These are phyloP conservation scores for Gasteruption jaculator DNA, from an alignment of 2,888 invertebrate species.

Conservation along the genomic window DNA sequence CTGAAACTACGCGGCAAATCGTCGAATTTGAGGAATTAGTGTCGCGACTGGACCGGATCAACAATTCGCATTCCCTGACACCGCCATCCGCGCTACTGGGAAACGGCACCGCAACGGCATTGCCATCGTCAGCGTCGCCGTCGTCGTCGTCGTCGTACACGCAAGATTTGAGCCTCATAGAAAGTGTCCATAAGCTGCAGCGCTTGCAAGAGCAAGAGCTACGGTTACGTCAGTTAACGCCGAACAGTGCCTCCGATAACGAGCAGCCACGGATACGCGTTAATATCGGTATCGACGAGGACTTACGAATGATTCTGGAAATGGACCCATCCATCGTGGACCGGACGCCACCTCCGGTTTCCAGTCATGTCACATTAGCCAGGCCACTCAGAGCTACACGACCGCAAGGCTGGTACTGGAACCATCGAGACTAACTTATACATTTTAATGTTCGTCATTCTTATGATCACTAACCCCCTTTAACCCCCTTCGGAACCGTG, in stretches of 20 bases:
- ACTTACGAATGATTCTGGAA: conserved; percentile 60
- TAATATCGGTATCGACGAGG: conserved; percentile 59
- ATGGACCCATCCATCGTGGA: conserved; percentile 62
- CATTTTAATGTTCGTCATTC: conserved; percentile 21
- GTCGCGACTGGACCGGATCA: conserved; percentile 46
- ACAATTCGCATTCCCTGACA: conserved; percentile 26
- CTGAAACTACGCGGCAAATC: conserved; percentile 45
- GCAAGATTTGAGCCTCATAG: no score
- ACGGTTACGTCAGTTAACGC: neutral
- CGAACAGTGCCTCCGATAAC: no score
- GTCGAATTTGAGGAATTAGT: conserved; percentile 50
- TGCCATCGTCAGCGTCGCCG: conserved; percentile 14
- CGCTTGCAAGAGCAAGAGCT: conserved; percentile 7
- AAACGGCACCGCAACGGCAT: conserved; percentile 7
- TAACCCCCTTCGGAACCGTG: conserved; percentile 1
- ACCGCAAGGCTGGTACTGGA: conserved; percentile 49
- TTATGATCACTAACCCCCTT: no score
- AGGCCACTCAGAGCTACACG: conserved; percentile 36
- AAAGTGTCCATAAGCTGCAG: conserved; percentile 5
- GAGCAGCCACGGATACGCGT: conserved; percentile 49
- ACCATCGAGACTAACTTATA: conserved; percentile 23
- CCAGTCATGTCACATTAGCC: conserved; percentile 28
- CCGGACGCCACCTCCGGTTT: conserved; percentile 31
- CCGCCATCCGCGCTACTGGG: conserved; percentile 3
- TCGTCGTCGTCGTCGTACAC: conserved; percentile 19